Evolutionary conservation across 2,113 vertebrate genomes (phyloP).

Genomic region (Brevimyrus niger): DNA sequence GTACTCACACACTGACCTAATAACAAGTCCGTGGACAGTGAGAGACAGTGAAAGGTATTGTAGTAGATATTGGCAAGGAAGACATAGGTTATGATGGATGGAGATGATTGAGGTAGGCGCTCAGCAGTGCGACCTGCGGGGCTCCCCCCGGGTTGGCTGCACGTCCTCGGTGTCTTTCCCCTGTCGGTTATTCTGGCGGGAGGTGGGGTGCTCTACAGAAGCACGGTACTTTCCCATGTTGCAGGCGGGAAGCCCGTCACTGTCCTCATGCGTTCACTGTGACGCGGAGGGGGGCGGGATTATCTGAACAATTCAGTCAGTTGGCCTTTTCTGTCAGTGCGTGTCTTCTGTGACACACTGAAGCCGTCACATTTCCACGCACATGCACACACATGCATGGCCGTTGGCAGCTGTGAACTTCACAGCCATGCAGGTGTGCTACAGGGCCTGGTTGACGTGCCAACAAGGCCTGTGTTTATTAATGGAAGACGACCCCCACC

Average conservation of each 20-base stretch:
- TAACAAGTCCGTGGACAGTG: background rate
- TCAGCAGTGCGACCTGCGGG: background rate
- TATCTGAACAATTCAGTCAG: background rate
- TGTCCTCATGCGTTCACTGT: background rate
- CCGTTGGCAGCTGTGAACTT: constrained; percentile 10
- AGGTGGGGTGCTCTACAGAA: background rate
- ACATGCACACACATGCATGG: background rate
- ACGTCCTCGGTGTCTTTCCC: background rate
- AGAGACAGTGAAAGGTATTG: background rate
- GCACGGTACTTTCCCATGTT: background rate
- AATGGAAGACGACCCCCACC: background rate
- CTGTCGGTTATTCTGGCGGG: background rate
- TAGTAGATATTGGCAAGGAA: background rate
- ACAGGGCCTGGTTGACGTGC: background rate
- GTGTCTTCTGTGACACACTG: background rate
- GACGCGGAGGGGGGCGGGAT: background rate
- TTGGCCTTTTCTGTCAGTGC: background rate
- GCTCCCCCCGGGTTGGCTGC: background rate
- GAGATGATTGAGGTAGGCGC: background rate
- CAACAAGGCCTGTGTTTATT: background rate
- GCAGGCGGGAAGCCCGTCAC: background rate
- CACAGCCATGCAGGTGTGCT: constrained; percentile 6
- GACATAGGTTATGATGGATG: background rate
- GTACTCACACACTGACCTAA: background rate
- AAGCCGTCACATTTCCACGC: background rate